Conservation (phyloP, 2,113 vertebrate genomes). For the Agapornis roseicollis region DNA sequence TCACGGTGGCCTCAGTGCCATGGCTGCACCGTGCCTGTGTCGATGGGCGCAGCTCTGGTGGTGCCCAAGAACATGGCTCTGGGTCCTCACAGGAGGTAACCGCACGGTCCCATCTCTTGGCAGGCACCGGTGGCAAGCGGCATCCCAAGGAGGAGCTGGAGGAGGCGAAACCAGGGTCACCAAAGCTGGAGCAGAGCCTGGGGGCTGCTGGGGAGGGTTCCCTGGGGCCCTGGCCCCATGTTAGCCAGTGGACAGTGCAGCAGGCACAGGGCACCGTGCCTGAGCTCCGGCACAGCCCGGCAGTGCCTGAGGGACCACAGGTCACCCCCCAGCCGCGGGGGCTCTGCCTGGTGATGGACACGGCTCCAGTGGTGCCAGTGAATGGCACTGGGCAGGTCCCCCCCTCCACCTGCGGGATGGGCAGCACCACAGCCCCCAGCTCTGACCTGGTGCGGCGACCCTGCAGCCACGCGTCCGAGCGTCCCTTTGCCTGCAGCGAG, state of each 20-base stretch:
- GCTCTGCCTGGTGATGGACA: not conserved
- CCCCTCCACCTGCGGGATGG: rapidly evolving
- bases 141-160: not conserved
- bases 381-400: not conserved
- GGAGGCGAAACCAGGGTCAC: not conserved
- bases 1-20: not conserved
- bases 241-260: not conserved
- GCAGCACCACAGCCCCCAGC: rapidly evolving
- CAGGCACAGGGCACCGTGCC: rapidly evolving
- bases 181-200: too few species aligned
- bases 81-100: not conserved
- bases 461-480: constrained; percentile 68
- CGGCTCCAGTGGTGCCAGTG: rapidly evolving
- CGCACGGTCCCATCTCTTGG: not conserved
- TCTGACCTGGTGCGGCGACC: not conserved
- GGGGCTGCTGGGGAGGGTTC: not conserved
- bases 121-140: rapidly evolving
- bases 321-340: rapidly evolving
- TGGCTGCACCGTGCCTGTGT: not conserved
- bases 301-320: rapidly evolving
- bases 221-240: rapidly evolving
- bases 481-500: constrained; percentile 76
- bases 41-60: not conserved
- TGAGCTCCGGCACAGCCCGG: rapidly evolving
- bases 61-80: not conserved